Conservation (phyloP, 1,140 invertebrate genomes). For the Meloidogyne exigua region DNA sequence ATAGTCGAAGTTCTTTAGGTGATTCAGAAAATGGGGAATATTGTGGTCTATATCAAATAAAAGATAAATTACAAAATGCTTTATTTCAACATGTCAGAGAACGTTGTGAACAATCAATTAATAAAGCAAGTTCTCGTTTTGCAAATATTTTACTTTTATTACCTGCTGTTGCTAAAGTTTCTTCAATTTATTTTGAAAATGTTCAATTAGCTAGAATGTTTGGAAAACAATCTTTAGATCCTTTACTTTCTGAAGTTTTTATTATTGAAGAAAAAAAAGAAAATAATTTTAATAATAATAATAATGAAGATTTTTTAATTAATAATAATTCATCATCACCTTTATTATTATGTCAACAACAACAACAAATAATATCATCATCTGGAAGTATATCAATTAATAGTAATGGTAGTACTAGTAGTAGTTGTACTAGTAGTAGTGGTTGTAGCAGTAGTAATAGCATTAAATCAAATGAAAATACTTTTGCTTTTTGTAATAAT, state of each 20-base stretch:
- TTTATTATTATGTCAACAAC: background rate
- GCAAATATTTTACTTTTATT: constrained; percentile 46
- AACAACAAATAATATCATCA: background rate
- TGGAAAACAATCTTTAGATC: constrained; percentile 47
- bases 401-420: background rate
- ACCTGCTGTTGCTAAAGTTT: constrained; percentile 49
- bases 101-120: constrained; percentile 41
- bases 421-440: background rate
- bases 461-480: background rate
- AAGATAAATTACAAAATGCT: constrained; percentile 45
- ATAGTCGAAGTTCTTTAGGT: constrained; percentile 27
- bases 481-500: background rate
- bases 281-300: background rate
- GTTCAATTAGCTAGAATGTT: constrained; percentile 51
- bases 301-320: constrained; percentile 6
- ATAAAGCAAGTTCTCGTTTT: constrained; percentile 43
- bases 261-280: background rate
- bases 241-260: constrained; percentile 45
- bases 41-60: constrained; percentile 26
- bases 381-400: background rate
- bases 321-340: background rate
- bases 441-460: background rate
- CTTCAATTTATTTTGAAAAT: constrained; percentile 51
- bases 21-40: constrained; percentile 9
- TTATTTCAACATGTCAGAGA: constrained; percentile 51